These are phyloP conservation scores for Sicus ferrugineus DNA, from an alignment of 2,888 invertebrate species.

Conservation along the genomic window DNA sequence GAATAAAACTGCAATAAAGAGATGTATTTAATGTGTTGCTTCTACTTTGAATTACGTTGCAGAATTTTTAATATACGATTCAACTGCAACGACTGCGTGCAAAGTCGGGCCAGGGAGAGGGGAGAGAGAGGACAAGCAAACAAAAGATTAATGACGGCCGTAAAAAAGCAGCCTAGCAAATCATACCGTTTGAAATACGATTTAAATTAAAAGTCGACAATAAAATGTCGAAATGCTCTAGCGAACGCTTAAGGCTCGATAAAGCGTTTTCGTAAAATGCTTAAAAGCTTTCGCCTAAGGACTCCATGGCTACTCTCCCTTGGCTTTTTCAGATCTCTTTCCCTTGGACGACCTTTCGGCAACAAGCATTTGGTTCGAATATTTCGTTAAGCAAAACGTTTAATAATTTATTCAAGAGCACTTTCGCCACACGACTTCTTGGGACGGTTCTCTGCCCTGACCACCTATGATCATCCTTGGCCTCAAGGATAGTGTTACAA, in stretches of 20 bases:
- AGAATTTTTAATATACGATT: conserved; percentile 8
- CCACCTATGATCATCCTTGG: no score
- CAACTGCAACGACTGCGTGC: not conserved
- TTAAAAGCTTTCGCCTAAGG: conserved; percentile 20
- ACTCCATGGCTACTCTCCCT: not conserved
- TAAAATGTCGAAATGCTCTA: conserved; percentile 44
- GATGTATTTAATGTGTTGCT: conserved; percentile 44
- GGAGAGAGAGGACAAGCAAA: not conserved
- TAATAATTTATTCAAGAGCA: conserved; percentile 27
- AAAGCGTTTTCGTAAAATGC: conserved; percentile 52
- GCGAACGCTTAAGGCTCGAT: conserved; percentile 37
- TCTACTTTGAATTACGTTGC: conserved; percentile 48
- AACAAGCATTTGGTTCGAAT: not conserved
- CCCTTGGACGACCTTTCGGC: no score
- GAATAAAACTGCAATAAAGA: conserved; percentile 34
- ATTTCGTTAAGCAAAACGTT: conserved; percentile 8
- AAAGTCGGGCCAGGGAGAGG: not conserved
- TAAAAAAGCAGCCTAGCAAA: conserved; percentile 38
- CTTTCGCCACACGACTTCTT: no score
- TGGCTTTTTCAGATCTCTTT: not conserved
- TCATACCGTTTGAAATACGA: conserved; percentile 45
- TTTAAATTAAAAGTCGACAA: conserved; percentile 59
- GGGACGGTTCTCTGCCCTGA: no score
- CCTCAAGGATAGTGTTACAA: not conserved
- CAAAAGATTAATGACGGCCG: conserved; percentile 42